Base-by-base conservation (phyloP, 2,888 invertebrate species). In the Apotomis betuletana region DNA sequence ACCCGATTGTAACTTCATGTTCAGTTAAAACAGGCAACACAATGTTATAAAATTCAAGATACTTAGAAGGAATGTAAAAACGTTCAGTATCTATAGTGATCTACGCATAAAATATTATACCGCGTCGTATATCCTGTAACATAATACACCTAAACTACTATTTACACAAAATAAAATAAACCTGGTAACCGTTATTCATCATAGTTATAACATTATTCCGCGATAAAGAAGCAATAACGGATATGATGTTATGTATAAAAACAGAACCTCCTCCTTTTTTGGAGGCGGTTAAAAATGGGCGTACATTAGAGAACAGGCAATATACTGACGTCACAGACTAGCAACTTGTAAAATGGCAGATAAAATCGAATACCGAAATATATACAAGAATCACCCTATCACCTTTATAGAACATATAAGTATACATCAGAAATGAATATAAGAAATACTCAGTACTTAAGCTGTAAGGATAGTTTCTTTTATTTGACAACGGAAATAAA, bases 11-110 rank as follows among this genome's bases (percentile, higher is more conserved):
- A 49, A 9, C 41, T 62, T 62, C 41, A 51, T 12, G n/a, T 46
- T 27, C n/a, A 13, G 54, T 10, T 52, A 70, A 55, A 57, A 41
- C 57, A 63, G 38, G 64, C 38, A 58, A 64, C 44, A 54, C 41
- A 51, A 61, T 15, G 60, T 36, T 51, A 27, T 62, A 57, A 52
- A 62, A 76, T 65, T 69, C 57, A 65, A 70, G 64, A 74, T 71
- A 75, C 74, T 62, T 75, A 75, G 71, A 75, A 77, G 80, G 80
- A 80, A 80, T 80, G 80, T 80, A 63, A 62, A 27, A 75, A 75
- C 75, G 67, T 76, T 70, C 67, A 69, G 61, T 58, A 62, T 62
- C 12, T n/a, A 57, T n/a, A 59, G 12, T 59, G 52, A 58, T 72
- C 58, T 38, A 58, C 55, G 57, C 52, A 12, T 54, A 57, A 62